Evolutionary conservation across 1,140 invertebrate genomes (phyloP).

Genomic region (Eubasilissa regina): DNA sequence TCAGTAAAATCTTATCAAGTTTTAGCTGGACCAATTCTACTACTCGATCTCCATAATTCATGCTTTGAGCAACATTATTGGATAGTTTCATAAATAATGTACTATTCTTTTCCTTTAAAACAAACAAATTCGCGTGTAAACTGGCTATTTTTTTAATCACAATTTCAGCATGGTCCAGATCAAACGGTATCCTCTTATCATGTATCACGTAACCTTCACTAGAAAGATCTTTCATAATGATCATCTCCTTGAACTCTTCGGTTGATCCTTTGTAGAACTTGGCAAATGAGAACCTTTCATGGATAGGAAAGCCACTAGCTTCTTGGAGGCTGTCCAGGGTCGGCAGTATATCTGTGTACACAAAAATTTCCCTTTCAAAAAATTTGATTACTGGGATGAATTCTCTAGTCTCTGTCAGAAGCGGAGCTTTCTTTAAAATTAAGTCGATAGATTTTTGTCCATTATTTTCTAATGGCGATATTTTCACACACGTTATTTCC

Average conservation of each 20-base stretch:
- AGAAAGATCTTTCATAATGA: slow-evolving; percentile 73
- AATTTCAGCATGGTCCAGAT: slow-evolving; percentile 67
- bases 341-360: slow-evolving; percentile 1
- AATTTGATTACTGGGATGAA: background rate
- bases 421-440: slow-evolving; percentile 9
- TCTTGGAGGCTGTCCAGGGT: slow-evolving; percentile 1
- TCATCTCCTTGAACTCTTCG: slow-evolving; percentile 64
- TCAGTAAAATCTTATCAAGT: too few relatives aligned
- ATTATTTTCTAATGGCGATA: background rate
- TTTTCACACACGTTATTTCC: slow-evolving; percentile 11
- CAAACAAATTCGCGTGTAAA: slow-evolving; percentile 69
- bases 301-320: background rate
- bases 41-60: slow-evolving; percentile 27
- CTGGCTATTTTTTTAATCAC: slow-evolving; percentile 71
- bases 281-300: slow-evolving; percentile 6
- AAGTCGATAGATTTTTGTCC: slow-evolving; percentile 15
- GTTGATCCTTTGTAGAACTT: slow-evolving; percentile 36
- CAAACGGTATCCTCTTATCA: slow-evolving; percentile 70
- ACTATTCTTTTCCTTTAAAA: slow-evolving; percentile 34
- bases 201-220: slow-evolving; percentile 70
- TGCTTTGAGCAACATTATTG: background rate
- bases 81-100: background rate
- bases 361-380: slow-evolving; percentile 20
- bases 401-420: background rate
- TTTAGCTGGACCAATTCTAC: too few relatives aligned